phyloP scores from a whole-genome alignment of 2,113 vertebrate genomes.

The Blennius ocellaris region DNA sequence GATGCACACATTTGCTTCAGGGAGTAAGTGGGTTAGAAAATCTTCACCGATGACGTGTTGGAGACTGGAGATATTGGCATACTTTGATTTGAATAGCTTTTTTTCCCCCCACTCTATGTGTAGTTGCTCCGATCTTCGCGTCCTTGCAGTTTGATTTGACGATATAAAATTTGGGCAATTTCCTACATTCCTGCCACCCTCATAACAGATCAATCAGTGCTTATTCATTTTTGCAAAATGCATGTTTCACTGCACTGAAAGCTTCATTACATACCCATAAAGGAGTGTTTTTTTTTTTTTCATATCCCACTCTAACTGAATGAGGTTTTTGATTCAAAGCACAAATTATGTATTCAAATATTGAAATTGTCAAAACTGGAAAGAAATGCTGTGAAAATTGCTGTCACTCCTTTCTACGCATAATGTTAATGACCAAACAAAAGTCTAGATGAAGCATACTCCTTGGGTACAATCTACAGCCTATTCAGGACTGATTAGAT shows the following conservation, averaged over 20 bases:
- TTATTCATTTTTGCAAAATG: constrained; percentile 4
- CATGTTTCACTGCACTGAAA: not conserved
- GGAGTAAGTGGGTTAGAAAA: constrained; percentile 29
- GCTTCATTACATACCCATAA: not conserved
- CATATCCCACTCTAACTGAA: not conserved
- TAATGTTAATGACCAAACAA: not conserved
- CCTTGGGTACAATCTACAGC: not conserved
- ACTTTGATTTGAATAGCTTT: constrained; percentile 1
- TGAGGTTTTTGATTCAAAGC: not conserved
- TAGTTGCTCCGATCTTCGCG: constrained; percentile 9
- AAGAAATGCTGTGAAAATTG: not conserved
- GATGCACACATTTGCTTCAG: constrained; percentile 56
- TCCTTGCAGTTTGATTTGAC: not conserved
- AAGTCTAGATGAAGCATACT: not conserved
- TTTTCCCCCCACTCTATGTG: constrained; percentile 1
- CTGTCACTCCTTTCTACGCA: not conserved
- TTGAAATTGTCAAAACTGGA: not conserved
- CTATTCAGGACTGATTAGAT: not conserved
- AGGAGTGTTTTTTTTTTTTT: not conserved
- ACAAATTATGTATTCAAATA: not conserved
- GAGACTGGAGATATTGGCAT: constrained; percentile 3
- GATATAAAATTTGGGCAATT: not conserved
- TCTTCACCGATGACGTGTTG: not conserved
- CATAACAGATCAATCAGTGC: not conserved
- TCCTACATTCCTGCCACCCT: not conserved